A percentile compares a stretch with the other conserved stretches of the same genome.
These are phyloP conservation scores for Notothenia rossii DNA, from an alignment of 2,113 vertebrate species.

Conservation along the genomic window DNA sequence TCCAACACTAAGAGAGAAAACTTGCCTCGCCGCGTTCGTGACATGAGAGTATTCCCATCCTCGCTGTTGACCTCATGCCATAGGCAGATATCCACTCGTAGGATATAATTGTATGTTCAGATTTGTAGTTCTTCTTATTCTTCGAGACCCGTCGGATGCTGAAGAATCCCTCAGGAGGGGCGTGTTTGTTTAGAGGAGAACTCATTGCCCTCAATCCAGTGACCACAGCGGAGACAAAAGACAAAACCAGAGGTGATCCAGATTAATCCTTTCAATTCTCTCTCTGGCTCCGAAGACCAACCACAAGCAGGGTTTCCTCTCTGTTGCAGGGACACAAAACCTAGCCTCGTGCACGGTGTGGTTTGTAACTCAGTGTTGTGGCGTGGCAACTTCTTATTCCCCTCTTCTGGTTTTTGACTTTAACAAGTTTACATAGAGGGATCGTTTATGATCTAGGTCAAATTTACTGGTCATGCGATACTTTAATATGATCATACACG, in stretches of 20 bases:
- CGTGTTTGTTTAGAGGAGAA: constrained; percentile 69
- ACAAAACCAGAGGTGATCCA: constrained; percentile 70
- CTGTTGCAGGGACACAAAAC: constrained; percentile 49
- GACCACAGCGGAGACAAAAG: constrained; percentile 65
- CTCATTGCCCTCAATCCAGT: constrained; percentile 65
- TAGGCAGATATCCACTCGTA: constrained; percentile 42
- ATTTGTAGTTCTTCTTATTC: constrained; percentile 73
- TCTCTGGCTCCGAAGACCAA: constrained; percentile 60
- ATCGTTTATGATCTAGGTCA: constrained; percentile 48
- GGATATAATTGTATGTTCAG: constrained; percentile 71
- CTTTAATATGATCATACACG: constrained; percentile 38
- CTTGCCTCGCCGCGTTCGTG: background rate
- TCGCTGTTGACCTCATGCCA: constrained; percentile 39
- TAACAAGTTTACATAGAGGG: constrained; percentile 37
- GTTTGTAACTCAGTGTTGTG: constrained; percentile 49
- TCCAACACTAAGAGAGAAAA: background rate
- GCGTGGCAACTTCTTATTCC: constrained; percentile 33
- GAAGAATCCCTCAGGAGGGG: constrained; percentile 15
- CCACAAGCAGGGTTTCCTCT: constrained; percentile 55
- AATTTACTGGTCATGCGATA: constrained; percentile 37
- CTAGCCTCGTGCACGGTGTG: constrained; percentile 53
- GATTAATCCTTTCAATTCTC: constrained; percentile 68
- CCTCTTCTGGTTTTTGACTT: constrained; percentile 48
- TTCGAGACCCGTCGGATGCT: constrained; percentile 48
- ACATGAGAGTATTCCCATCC: constrained; percentile 55